phyloP scores from a whole-genome alignment of 2,888 invertebrate genomes.

The Marasmarcha lunaedactyla region DNA sequence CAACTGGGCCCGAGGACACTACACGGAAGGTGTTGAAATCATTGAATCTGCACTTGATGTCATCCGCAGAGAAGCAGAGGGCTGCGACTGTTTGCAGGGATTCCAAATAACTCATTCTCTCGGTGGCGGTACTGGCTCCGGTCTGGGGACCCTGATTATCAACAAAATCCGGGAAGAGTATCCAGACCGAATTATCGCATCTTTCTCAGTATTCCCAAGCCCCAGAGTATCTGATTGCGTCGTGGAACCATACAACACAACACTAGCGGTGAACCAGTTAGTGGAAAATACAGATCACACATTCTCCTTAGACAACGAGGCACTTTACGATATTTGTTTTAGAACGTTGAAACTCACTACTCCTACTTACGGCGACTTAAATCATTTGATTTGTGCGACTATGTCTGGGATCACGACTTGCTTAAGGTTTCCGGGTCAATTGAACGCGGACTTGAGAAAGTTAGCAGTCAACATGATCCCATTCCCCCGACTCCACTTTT shows the following conservation, averaged over 20 bases:
- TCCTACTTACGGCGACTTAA: constrained; percentile 84
- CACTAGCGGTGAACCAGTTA: constrained; percentile 84
- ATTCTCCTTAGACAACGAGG: constrained; percentile 82
- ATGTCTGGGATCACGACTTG: constrained; percentile 91
- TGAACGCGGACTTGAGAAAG: constrained; percentile 57
- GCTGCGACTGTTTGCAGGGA: constrained; percentile 92
- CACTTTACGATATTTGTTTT: constrained; percentile 81
- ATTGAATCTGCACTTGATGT: constrained; percentile 87
- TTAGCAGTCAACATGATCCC: constrained; percentile 66
- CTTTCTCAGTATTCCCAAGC: constrained; percentile 84
- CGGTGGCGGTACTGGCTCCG: constrained; percentile 63
- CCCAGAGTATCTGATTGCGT: constrained; percentile 80
- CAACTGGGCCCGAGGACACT: constrained; percentile 78
- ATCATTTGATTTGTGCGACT: constrained; percentile 85
- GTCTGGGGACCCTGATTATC: constrained; percentile 76
- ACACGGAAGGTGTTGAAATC: constrained; percentile 91
- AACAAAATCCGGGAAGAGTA: constrained; percentile 91
- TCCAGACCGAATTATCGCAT: constrained; percentile 87
- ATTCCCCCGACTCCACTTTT: constrained; percentile 75
- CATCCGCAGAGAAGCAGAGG: constrained; percentile 85
- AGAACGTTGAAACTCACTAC: constrained; percentile 79
- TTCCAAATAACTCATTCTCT: constrained; percentile 85
- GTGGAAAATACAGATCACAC: constrained; percentile 80
- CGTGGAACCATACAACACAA: constrained; percentile 84
- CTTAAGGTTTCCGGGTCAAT: constrained; percentile 72